These are phyloP conservation scores for Danionella dracula DNA, from an alignment of 2,797 vertebrate genomes.

Conservation along the genomic window DNA sequence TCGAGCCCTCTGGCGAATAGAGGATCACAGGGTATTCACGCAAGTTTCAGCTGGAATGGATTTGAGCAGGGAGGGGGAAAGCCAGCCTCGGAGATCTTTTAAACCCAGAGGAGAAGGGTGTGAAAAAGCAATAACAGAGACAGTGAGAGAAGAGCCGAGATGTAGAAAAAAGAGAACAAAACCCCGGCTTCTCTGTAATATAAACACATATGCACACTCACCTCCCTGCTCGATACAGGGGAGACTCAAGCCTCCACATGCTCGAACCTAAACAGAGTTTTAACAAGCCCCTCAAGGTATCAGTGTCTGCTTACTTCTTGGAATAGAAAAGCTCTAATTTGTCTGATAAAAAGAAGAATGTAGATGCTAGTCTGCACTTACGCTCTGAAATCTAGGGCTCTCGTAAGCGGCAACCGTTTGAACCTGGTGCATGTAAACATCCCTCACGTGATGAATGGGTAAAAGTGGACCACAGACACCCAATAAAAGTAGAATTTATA, in stretches of 20 bases:
- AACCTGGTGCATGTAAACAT: not conserved
- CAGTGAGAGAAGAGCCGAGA: constrained; percentile 1
- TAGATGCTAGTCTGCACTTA: too few relatives aligned
- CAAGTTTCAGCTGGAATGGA: constrained; percentile 31
- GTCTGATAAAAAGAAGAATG: not conserved
- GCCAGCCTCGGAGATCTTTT: constrained; percentile 20
- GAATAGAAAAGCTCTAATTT: constrained; percentile 5
- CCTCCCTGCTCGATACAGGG: constrained; percentile 4
- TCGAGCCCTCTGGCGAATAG: constrained; percentile 24
- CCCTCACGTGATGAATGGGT: not conserved
- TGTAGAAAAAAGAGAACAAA: constrained; percentile 25
- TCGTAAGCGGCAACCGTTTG: not conserved
- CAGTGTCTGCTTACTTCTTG: constrained; percentile 4
- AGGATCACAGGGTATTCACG: constrained; percentile 27
- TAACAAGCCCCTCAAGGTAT: constrained; percentile 25
- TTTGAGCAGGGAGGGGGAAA: constrained; percentile 19
- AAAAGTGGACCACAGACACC: too few relatives aligned
- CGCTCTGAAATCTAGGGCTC: not conserved
- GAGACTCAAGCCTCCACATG: constrained; percentile 4
- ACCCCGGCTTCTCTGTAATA: constrained; percentile 13
- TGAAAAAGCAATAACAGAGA: constrained; percentile 31
- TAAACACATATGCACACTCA: constrained; percentile 20
- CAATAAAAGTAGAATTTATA: too few relatives aligned
- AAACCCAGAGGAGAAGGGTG: constrained; percentile 33
- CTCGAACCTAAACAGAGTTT: constrained; percentile 12